Conservation (phyloP, 1,140 invertebrate genomes). For the Saccostrea glomerata region DNA sequence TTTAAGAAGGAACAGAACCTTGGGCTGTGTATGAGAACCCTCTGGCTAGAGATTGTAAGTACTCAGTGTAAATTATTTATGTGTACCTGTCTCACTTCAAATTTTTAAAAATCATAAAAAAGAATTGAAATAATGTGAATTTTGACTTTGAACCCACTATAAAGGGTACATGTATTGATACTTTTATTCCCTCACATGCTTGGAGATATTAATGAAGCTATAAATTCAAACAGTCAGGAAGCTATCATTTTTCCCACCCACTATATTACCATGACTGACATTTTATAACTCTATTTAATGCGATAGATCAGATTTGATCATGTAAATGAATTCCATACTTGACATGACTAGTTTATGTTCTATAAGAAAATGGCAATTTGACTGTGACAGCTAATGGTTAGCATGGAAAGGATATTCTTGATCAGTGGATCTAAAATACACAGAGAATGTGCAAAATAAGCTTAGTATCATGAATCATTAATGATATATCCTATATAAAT, state of each 20-base stretch:
- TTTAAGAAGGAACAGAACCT: no score
- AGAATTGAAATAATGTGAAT: no score
- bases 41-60: no score
- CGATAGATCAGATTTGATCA: conserved; percentile 5
- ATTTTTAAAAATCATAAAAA: no score
- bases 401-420: background rate
- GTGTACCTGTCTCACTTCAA: no score
- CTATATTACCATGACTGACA: background rate
- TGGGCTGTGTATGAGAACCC: no score
- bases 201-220: conserved; percentile 14
- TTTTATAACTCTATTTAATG: background rate
- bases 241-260: background rate
- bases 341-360: no score
- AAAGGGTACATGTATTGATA: no score
- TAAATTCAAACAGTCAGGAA: background rate
- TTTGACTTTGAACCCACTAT: no score
- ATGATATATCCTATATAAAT: background rate
- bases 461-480: conserved; percentile 1
- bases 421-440: background rate
- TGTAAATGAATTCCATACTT: background rate
- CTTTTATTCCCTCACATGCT: background rate
- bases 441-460: background rate
- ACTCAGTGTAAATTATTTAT: no score
- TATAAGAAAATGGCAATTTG: background rate
- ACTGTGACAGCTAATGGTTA: background rate